A percentile compares a stretch with the other conserved stretches of the same genome.
Conservation (phyloP, 2,797 vertebrate species). For the Pseudotriccus pelzelni region DNA sequence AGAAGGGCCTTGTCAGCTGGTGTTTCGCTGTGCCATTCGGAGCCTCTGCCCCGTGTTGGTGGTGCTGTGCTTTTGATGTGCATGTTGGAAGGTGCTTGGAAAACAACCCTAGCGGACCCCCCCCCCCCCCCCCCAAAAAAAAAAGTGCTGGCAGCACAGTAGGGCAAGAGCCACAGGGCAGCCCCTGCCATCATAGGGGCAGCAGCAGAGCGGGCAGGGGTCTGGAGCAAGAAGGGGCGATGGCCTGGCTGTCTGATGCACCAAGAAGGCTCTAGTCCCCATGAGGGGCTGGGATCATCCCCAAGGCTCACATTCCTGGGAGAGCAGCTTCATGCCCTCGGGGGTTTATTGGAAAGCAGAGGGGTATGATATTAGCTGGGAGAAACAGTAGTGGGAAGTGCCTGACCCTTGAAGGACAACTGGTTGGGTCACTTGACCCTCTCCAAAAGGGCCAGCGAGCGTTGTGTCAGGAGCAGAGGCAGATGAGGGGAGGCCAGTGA, state of each 20-base stretch:
- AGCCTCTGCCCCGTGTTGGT: neutral
- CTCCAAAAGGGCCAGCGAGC: neutral
- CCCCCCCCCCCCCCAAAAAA: neutral
- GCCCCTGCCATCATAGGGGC: neutral
- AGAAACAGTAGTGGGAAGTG: neutral
- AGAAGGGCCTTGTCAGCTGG: neutral
- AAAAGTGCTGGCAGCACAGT: constrained; percentile 16
- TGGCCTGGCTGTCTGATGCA: neutral
- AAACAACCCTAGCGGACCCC: constrained; percentile 46
- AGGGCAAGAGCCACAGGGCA: constrained; percentile 13
- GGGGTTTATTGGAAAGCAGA: neutral
- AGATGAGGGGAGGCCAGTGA: neutral
- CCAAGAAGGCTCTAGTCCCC: neutral
- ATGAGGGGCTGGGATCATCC: accelerated
- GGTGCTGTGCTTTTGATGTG: constrained; percentile 35
- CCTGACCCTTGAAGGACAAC: neutral
- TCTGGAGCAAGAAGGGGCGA: neutral
- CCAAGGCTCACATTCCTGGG: neutral
- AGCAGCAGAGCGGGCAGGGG: neutral
- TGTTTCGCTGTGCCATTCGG: neutral
- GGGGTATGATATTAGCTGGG: neutral
- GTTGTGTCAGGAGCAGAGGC: neutral
- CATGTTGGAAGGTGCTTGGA: constrained; percentile 52
- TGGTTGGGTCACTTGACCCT: accelerated
- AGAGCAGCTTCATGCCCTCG: neutral